These are phyloP conservation scores for Campopleginae sp. DNA, from an alignment of 2,888 invertebrate species.

Conservation along the genomic window DNA sequence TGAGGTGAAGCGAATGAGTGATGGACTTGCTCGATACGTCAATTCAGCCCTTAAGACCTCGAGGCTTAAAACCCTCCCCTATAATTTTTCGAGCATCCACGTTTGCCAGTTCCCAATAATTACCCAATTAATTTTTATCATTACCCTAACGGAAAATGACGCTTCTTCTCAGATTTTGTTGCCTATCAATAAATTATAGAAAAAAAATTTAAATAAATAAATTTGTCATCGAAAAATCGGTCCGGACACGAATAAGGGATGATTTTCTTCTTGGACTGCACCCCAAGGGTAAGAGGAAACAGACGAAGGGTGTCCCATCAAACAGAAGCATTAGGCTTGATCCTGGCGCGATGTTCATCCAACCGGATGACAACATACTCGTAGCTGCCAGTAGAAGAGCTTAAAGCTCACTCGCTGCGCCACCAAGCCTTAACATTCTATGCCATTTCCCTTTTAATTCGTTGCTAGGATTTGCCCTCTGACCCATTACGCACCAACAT, in stretches of 20 bases:
- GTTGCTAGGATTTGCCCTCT: conserved; percentile 43
- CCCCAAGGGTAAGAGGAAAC: conserved; percentile 38
- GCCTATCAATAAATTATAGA: not conserved
- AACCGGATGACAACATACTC: conserved; percentile 84
- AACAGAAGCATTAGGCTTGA: conserved; percentile 84
- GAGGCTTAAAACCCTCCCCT: conserved; percentile 48
- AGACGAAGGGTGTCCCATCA: conserved; percentile 77
- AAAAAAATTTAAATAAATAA: conserved; percentile 17
- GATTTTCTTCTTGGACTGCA: conserved; percentile 12
- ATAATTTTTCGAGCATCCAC: not conserved
- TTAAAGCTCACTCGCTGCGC: conserved; percentile 77
- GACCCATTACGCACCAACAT: conserved; percentile 13
- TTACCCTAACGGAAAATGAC: not conserved
- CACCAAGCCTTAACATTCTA: conserved; percentile 38
- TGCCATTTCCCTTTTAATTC: conserved; percentile 25
- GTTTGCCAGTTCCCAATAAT: not conserved
- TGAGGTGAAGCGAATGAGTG: conserved; percentile 22
- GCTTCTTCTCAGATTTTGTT: fast-evolving
- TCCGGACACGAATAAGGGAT: not conserved
- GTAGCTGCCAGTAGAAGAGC: conserved; percentile 72
- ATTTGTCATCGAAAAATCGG: not conserved
- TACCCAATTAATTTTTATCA: not conserved
- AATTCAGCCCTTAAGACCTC: conserved; percentile 58
- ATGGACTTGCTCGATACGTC: conserved; percentile 43
- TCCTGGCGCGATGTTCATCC: conserved; percentile 83